Evolutionary conservation across 2,888 invertebrate genomes (phyloP).

Genomic region (Chouioia cunea): DNA sequence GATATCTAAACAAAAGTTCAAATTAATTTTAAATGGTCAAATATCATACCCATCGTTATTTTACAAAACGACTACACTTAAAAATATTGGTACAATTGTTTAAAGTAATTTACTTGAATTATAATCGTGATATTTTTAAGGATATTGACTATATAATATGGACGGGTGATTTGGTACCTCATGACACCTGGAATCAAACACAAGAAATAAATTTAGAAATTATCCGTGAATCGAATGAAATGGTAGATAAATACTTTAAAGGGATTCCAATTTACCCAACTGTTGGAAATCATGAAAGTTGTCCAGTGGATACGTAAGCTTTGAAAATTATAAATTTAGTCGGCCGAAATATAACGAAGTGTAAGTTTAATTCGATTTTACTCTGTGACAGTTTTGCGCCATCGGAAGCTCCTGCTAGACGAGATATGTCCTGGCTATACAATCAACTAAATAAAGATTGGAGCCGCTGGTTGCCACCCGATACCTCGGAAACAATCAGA

Average conservation of each 20-base stretch:
- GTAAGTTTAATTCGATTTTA: background rate
- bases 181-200: slow-evolving; percentile 45
- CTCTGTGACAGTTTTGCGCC: slow-evolving; percentile 81
- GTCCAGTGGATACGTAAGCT: slow-evolving; percentile 43
- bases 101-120: no score
- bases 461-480: slow-evolving; percentile 91
- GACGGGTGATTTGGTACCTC: slow-evolving; percentile 47
- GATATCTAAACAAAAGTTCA: no score
- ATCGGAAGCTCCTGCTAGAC: slow-evolving; percentile 85
- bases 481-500: slow-evolving; percentile 87
- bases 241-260: slow-evolving; percentile 38
- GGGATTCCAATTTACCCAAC: slow-evolving; percentile 42
- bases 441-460: slow-evolving; percentile 90
- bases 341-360: background rate
- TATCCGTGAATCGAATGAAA: slow-evolving; percentile 1
- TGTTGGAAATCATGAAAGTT: slow-evolving; percentile 46
- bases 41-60: no score
- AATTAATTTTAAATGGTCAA: no score
- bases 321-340: background rate
- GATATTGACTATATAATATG: slow-evolving; percentile 44
- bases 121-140: slow-evolving; percentile 3
- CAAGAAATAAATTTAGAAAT: slow-evolving; percentile 33
- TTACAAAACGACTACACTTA: no score
- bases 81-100: no score
- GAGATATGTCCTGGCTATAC: slow-evolving; percentile 92